Evolutionary conservation across 2,797 vertebrate species (phyloP).

Genomic region (Spatula versicolor): DNA sequence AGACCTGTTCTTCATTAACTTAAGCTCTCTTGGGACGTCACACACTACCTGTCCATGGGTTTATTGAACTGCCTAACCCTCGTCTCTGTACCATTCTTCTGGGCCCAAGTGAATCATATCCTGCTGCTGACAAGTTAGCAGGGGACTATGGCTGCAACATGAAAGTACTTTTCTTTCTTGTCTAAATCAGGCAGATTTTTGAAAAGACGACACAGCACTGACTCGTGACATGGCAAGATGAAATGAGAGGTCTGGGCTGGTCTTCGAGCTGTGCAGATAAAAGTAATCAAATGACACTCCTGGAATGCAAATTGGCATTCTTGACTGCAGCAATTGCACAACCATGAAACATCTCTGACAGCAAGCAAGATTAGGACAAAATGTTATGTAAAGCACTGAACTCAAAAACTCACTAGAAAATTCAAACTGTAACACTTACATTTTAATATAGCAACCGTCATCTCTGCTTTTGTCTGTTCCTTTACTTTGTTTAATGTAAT

Average conservation of each 20-base stretch:
- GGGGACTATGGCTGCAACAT: constrained; percentile 83
- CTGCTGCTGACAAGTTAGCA: constrained; percentile 85
- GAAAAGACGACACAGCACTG: constrained; percentile 83
- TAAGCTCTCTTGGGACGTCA: constrained; percentile 87
- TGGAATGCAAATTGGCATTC: constrained; percentile 96
- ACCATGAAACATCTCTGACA: constrained; percentile 89
- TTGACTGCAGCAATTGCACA: constrained; percentile 86
- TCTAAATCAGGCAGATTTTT: constrained; percentile 85
- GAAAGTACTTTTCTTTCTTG: constrained; percentile 85
- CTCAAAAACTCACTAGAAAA: constrained; percentile 80
- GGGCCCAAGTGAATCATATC: constrained; percentile 83
- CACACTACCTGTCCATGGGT: constrained; percentile 94
- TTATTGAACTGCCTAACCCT: constrained; percentile 93
- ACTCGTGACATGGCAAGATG: constrained; percentile 86
- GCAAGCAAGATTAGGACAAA: constrained; percentile 86
- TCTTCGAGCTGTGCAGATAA: constrained; percentile 86
- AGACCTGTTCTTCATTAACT: constrained; percentile 97
- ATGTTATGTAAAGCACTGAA: constrained; percentile 85
- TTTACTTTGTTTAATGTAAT: constrained; percentile 49
- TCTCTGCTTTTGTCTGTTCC: constrained; percentile 64
- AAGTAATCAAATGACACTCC: constrained; percentile 95
- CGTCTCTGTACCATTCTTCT: constrained; percentile 82
- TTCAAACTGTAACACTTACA: constrained; percentile 79
- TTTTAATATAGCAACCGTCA: constrained; percentile 73
- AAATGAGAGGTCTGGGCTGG: constrained; percentile 85